Evolutionary conservation across 1,140 invertebrate species (phyloP), one percentile per base, ranked within the genome.

Genomic region (Drosophila watanabei): DNA sequence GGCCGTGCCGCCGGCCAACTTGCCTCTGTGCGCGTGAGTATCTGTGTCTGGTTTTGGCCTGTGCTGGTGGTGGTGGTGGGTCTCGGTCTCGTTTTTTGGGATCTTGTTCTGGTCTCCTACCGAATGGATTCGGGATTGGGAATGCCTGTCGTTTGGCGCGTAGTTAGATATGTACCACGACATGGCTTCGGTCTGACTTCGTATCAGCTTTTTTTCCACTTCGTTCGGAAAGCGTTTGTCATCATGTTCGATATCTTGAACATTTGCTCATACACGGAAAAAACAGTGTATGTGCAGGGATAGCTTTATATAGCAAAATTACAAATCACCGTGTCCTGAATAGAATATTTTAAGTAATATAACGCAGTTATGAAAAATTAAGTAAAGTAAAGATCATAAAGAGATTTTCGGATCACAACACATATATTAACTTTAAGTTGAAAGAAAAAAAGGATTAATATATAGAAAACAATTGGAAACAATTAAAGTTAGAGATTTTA

Each of bases 91-190:
- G 35, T 59, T 64, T 62, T 61, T 72, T 71, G 68, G 73, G 82
- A 71, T 79, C 68, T 78, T 70, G 75, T 78, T 78, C 63, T 61
- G 75, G 56, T 78, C 63, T 78, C 75, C 43, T 58, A 16, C 46
- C 52, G 37, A 46, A 35, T 49, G 63, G 56, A 37, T 28, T 65
- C 54, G 54, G 54, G 54, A 57, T 7, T 39, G 28, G 35, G 20
- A 39, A 39, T 57, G 43, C 46, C 72, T 75, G 57, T 58, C 73
- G 69, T 45, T 61, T 54, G 75, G 16, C 66, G 57, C 75, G 62
- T 68, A 71, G 61, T 56, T 80, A 70, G 70, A 48, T 46, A 49
- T n/a, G n/a, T n/a, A n/a, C 49, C 54, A 37, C 0, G 33, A 13
- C 56, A 33, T 52, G 35, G 28, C 45, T 83, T 77, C 56, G 48